These are phyloP conservation scores for Coluber constrictor DNA, from an alignment of 2,797 vertebrate species.

Conservation along the genomic window DNA sequence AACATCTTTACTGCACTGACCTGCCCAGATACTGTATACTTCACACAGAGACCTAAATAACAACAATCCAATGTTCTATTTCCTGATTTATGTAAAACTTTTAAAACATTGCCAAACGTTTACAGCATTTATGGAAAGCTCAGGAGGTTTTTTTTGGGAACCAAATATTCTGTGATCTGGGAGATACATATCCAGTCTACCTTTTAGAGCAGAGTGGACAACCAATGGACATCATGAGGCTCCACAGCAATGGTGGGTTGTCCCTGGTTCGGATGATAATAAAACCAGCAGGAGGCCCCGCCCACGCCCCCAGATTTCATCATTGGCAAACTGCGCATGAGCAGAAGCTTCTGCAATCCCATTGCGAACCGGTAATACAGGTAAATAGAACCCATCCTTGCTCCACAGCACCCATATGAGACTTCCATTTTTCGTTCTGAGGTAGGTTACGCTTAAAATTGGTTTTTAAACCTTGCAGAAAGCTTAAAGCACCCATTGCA, in stretches of 20 bases:
- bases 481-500: neutral
- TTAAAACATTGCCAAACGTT: neutral
- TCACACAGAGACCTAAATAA: neutral
- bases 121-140: neutral
- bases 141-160: neutral
- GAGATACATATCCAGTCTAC: neutral
- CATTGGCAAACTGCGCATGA: no score
- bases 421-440: neutral
- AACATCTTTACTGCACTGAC: neutral
- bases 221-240: neutral
- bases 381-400: no score
- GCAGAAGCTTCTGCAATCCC: no score
- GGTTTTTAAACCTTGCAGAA: neutral
- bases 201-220: neutral
- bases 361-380: no score
- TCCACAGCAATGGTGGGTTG: no score
- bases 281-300: no score
- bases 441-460: neutral
- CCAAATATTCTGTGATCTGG: neutral
- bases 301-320: accelerated
- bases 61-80: neutral
- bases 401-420: neutral
- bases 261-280: no score
- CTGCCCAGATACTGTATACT: neutral
- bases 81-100: neutral